Evolutionary conservation across 2,888 invertebrate species (phyloP).

Genomic region (Cantharis rustica): DNA sequence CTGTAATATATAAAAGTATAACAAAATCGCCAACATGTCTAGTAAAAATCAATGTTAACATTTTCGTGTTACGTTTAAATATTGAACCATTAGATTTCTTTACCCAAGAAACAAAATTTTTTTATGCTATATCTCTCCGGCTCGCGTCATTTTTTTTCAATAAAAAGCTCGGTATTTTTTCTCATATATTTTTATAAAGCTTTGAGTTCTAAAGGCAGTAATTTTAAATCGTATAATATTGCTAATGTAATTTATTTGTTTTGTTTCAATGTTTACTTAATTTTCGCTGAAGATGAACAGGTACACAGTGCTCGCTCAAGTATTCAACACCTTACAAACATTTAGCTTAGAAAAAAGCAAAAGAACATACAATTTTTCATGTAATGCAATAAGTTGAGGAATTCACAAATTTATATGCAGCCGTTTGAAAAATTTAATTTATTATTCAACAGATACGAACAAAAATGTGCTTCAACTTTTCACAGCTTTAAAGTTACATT

Average conservation of each 20-base stretch:
- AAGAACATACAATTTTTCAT: constrained; percentile 1
- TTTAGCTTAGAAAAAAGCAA: not conserved
- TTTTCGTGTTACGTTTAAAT: not conserved
- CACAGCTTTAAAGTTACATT: constrained; percentile 11
- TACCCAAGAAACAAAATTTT: not conserved
- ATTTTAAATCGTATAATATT: not conserved
- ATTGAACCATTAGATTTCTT: not conserved
- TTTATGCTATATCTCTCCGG: not conserved
- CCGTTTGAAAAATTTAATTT: constrained; percentile 21
- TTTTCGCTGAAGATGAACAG: not conserved
- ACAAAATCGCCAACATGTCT: not conserved
- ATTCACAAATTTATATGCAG: constrained; percentile 12
- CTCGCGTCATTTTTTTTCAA: not conserved
- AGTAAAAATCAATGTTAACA: not conserved
- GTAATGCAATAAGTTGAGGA: not conserved
- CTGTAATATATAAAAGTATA: constrained; percentile 6
- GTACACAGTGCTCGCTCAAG: not conserved
- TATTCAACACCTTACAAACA: not conserved
- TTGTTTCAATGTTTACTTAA: not conserved
- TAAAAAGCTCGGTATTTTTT: not conserved
- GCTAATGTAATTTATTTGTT: not conserved
- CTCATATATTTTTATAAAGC: not conserved
- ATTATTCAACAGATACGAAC: constrained; percentile 12
- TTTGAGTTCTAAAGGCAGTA: not conserved
- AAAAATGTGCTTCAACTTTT: constrained; percentile 6